Evolutionary conservation across 2,888 invertebrate genomes (phyloP).

Genomic region (Nipponacmea schrenckii): DNA sequence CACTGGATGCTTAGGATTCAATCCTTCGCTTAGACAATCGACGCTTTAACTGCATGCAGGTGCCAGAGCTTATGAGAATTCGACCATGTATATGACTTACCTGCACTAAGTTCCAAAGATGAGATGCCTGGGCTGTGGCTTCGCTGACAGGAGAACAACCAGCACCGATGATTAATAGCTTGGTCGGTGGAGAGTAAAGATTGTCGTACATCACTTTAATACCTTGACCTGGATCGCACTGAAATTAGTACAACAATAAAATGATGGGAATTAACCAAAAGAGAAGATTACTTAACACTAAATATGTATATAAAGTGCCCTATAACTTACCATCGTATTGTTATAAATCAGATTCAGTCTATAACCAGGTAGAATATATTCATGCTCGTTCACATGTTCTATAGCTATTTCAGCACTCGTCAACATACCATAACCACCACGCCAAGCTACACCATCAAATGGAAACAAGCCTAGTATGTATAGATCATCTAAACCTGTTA

Average conservation of each 20-base stretch:
- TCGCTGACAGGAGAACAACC: constrained; percentile 15
- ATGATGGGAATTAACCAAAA: too few species aligned
- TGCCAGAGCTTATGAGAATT: too few species aligned
- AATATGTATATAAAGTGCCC: too few species aligned
- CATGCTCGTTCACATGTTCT: constrained; percentile 24
- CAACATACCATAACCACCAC: constrained; percentile 20
- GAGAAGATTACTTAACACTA: too few species aligned
- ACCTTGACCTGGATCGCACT: constrained; percentile 19
- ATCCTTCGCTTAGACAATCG: too few species aligned
- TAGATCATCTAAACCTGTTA: neutral
- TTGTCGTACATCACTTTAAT: constrained; percentile 14
- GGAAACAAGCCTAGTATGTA: constrained; percentile 28
- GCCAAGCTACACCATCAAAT: constrained; percentile 25
- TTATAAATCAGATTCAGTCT: constrained; percentile 23
- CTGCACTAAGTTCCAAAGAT: constrained; percentile 22
- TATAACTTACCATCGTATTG: constrained; percentile 21
- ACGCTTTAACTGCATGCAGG: too few species aligned
- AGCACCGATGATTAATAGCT: constrained; percentile 20
- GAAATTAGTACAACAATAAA: neutral
- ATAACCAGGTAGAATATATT: constrained; percentile 26
- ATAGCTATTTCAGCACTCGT: constrained; percentile 26
- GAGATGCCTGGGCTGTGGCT: constrained; percentile 20
- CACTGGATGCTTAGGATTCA: too few species aligned
- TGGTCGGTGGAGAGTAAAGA: constrained; percentile 17
- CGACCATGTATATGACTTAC: neutral